Base-by-base conservation (phyloP, 2,797 vertebrate genomes). In the Acestrorhynchus altus region DNA sequence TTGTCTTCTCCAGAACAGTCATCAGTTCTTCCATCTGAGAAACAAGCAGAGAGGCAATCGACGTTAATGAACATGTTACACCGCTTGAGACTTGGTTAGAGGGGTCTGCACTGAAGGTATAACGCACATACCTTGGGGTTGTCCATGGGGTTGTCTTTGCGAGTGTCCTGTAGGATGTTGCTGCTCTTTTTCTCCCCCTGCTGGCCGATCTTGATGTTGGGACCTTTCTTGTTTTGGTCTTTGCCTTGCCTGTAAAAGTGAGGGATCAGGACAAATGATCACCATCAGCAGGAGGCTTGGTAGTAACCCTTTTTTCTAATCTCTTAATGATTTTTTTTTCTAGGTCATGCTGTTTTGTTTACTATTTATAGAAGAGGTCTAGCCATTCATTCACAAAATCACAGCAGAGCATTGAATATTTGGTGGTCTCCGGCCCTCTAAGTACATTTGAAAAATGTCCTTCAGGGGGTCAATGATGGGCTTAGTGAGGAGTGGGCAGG, bases 121-220 rank as follows among this genome's bases (percentile, higher is more conserved):
- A 35, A 60, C 68, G 79, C 59, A 54, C 28, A 51, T 35, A 98
- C 97, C 94, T 99, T 98, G 82, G 95, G 79, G 76, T 97, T 90
- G 83, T 99, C 98, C 12, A 94, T 93, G 82, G 96, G 92, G 84
- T 94, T 93, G 76, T 99, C 98, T 77, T 98, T 95, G 69, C 97
- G 96, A 60, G 90, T 89, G 88, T 98, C 98, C 86, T 95, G 94
- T 57, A 95, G 44, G 59, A 95, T 88, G 80, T 95, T 95, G 20
- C 95, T 94, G 83, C 93, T 95, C 89, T 99, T 99, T 88, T 99
- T 99, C 85, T 99, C 98, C 78, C 95, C 83, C 82, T 98, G 96
- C 74, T 95, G 94, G 86, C 96, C 97, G 85, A 98, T 91, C 89
- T 98, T 99, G 87, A 99, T 93, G 82, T 95, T 98, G 78, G 94